phyloP scores from a whole-genome alignment of 2,888 invertebrate genomes.

The Phasia obesa region DNA sequence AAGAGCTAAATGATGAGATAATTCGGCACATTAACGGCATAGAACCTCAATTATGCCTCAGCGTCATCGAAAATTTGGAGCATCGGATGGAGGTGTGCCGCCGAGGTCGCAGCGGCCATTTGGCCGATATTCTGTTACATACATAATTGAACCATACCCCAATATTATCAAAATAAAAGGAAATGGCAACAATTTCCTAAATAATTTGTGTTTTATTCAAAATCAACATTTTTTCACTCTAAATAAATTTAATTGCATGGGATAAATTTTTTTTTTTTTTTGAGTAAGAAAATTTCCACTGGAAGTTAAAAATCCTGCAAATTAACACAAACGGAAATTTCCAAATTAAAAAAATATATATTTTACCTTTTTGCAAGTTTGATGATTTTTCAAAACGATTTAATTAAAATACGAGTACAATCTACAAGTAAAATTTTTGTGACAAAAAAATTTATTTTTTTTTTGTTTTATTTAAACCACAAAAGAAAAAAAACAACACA shows the following conservation, averaged over 20 bases:
- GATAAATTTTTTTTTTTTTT: neutral
- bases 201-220: too few relatives aligned
- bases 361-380: neutral
- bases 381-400: neutral
- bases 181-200: too few relatives aligned
- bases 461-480: neutral
- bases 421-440: conserved; percentile 6
- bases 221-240: too few relatives aligned
- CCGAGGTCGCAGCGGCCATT: too few relatives aligned
- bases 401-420: neutral
- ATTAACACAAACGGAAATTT: neutral
- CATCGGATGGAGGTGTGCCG: too few relatives aligned
- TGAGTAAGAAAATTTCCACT: neutral
- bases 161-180: too few relatives aligned
- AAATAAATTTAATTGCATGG: neutral
- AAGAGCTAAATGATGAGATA: too few relatives aligned
- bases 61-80: too few relatives aligned
- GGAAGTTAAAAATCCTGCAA: neutral
- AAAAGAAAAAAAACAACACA: conserved; percentile 12
- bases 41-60: too few relatives aligned
- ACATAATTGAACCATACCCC: too few relatives aligned
- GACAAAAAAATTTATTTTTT: neutral
- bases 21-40: too few relatives aligned
- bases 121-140: too few relatives aligned
- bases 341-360: neutral